A percentile compares a stretch with the other conserved stretches of the same genome.
These are phyloP conservation scores for Harpalus rubripes DNA, from an alignment of 2,888 invertebrate genomes.

Conservation along the genomic window DNA sequence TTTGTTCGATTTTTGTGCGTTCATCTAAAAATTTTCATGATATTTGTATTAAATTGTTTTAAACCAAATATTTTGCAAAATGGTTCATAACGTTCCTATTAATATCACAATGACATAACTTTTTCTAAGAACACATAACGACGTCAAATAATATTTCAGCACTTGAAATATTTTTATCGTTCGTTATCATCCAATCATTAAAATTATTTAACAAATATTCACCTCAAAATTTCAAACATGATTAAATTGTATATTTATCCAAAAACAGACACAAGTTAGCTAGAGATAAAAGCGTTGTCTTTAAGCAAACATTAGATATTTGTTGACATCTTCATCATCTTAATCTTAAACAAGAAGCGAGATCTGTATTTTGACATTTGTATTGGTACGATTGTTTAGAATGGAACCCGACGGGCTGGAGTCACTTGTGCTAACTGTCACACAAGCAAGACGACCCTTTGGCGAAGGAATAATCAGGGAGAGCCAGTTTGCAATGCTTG, in stretches of 20 bases:
- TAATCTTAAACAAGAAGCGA: neutral
- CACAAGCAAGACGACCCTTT: conserved; percentile 96
- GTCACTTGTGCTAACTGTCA: conserved; percentile 97
- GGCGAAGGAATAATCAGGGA: conserved; percentile 98
- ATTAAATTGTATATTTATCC: conserved; percentile 7
- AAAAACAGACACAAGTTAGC: conserved; percentile 11
- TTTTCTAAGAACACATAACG: neutral
- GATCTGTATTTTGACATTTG: conserved; percentile 24
- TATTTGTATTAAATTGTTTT: too few species aligned
- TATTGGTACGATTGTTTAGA: conserved; percentile 75
- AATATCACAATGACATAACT: neutral
- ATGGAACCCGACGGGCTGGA: conserved; percentile 84
- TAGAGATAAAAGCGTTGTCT: conserved; percentile 27
- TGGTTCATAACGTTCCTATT: neutral
- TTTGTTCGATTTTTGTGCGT: too few species aligned
- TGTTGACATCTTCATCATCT: conserved; percentile 44
- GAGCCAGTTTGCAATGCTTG: conserved; percentile 99
- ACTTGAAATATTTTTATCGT: conserved; percentile 11
- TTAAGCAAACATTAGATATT: conserved; percentile 40
- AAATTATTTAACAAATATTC: conserved; percentile 1
- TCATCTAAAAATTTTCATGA: too few species aligned
- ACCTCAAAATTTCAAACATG: neutral
- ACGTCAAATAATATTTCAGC: neutral
- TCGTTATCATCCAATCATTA: neutral
- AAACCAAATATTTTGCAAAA: too few species aligned